A percentile compares a stretch with the other conserved stretches of the same genome.
phyloP scores from a whole-genome alignment of 1,140 invertebrate genomes.

The Ostrea edulis region DNA sequence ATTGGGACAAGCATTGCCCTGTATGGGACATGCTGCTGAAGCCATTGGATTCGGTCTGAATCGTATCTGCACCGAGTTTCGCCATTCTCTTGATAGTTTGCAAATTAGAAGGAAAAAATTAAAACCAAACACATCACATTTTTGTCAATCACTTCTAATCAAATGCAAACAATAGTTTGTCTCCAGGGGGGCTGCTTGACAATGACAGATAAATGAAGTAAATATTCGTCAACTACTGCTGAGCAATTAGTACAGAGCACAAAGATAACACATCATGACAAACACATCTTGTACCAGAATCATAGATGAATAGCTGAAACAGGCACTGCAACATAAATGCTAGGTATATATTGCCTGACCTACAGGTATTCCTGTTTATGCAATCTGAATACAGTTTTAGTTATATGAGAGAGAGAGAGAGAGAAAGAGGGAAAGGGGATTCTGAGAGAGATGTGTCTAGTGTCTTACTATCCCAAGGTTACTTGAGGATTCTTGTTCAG shows the following conservation, averaged over 20 bases:
- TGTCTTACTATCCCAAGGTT: too few species aligned
- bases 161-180: conserved; percentile 7
- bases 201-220: conserved; percentile 30
- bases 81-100: neutral
- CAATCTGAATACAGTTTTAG: too few species aligned
- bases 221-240: conserved; percentile 4
- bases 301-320: neutral
- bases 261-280: neutral
- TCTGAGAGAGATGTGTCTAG: too few species aligned
- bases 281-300: neutral
- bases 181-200: conserved; percentile 1
- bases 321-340: too few species aligned
- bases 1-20: neutral
- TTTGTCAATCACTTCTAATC: conserved; percentile 24
- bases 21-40: neutral
- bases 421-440: too few species aligned
- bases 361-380: too few species aligned
- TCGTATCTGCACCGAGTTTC: neutral
- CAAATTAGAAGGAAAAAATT: conserved; percentile 14
- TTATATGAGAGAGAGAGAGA: too few species aligned
- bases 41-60: neutral
- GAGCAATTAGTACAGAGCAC: neutral
- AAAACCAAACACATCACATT: conserved; percentile 13
- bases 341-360: too few species aligned
- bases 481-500: too few species aligned